These are phyloP conservation scores for Nothobranchius furzeri DNA, from an alignment of 2,113 vertebrate species.

Conservation along the genomic window DNA sequence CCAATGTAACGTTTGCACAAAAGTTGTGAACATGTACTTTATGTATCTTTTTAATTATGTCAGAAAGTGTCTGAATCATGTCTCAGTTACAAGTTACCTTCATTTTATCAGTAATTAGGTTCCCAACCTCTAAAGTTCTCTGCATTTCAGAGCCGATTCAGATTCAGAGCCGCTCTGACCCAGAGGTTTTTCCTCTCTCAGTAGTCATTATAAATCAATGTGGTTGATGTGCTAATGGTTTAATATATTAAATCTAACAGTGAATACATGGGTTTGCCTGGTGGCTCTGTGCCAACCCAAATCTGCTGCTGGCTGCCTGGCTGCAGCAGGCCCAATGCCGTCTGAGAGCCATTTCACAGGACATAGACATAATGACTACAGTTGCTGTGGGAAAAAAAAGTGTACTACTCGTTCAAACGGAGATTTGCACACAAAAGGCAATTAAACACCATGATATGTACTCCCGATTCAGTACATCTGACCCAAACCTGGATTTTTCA, in stretches of 20 bases:
- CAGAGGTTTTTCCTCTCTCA: background rate
- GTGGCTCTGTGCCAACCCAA: conserved; percentile 46
- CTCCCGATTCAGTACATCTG: conserved; percentile 6
- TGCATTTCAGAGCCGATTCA: background rate
- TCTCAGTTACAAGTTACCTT: no score
- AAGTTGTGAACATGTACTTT: no score
- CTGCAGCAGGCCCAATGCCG: conserved; percentile 37
- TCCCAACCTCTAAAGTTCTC: no score
- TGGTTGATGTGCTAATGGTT: conserved; percentile 23
- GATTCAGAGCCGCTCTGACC: background rate
- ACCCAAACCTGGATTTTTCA: background rate
- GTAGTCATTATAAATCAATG: conserved; percentile 14
- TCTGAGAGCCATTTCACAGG: conserved; percentile 77
- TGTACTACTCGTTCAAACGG: conserved; percentile 9
- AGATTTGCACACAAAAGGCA: conserved; percentile 28
- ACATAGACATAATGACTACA: conserved; percentile 75
- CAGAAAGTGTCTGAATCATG: no score
- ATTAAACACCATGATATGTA: background rate
- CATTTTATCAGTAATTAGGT: no score
- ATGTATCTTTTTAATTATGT: no score
- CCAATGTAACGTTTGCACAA: no score
- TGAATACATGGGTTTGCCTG: conserved; percentile 20
- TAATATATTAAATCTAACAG: conserved; percentile 16
- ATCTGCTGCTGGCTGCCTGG: conserved; percentile 56
- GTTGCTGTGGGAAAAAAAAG: conserved; percentile 39